Conservation (phyloP, 2,797 vertebrate species). For the Chelonia mydas region DNA sequence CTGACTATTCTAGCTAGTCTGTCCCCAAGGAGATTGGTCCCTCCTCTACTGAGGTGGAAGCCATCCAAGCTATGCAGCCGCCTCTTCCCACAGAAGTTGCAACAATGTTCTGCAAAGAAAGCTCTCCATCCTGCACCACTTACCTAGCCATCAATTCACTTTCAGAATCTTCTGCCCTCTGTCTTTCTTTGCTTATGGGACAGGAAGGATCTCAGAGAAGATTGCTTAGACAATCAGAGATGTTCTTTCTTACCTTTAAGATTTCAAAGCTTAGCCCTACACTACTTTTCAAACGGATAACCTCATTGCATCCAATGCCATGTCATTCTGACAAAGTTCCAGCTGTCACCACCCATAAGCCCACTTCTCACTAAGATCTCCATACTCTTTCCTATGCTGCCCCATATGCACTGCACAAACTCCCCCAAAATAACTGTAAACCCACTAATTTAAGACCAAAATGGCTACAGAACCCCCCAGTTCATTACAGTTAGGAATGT, state of each 20-base stretch:
- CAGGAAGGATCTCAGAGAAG: too few relatives aligned
- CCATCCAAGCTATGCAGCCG: not conserved
- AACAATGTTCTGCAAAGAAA: not conserved
- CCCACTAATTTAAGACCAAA: not conserved
- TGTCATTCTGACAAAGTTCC: not conserved
- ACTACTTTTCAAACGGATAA: not conserved
- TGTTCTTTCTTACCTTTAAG: not conserved
- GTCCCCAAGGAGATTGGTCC: not conserved
- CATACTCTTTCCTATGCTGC: not conserved
- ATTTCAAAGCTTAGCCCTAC: not conserved
- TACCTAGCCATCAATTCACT: not conserved
- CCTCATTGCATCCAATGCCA: not conserved
- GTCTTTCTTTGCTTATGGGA: too few relatives aligned
- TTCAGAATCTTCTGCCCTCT: not conserved
- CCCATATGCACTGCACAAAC: not conserved
- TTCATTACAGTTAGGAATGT: not conserved
- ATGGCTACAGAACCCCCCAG: not conserved
- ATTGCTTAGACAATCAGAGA: not conserved
- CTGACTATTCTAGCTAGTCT: not conserved
- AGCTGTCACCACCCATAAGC: not conserved
- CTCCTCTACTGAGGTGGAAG: too few relatives aligned
- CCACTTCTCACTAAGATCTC: not conserved
- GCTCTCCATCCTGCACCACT: not conserved
- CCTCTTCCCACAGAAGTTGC: not conserved
- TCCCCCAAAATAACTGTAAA: not conserved